Base-by-base conservation (phyloP, 2,797 vertebrate species). In the Phataginus tetradactyla region DNA sequence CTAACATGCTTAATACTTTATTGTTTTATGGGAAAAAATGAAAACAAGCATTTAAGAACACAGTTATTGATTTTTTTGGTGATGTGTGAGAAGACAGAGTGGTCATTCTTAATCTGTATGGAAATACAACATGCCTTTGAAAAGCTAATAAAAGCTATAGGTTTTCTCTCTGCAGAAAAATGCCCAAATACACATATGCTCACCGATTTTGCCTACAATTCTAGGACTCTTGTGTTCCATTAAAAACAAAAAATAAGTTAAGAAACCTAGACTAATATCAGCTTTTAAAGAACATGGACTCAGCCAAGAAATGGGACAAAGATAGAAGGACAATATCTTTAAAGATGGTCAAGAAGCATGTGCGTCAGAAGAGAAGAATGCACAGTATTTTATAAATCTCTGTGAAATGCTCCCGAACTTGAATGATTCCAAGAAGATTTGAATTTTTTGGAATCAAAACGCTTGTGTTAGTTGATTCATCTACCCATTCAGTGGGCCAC, bases 181-280 rank as follows among this genome's bases (percentile, higher is more conserved):
- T 51, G 20, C 32, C 37, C 14, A 81, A 78, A 79, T 69, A 51
- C 9, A 77, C 12, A 75, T 63, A 49, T n/a, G 37, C 20, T 27
- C 32, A 93, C 3, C 49, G 71, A 21, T 68, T 66, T 92, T 72
- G 42, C 51, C 15, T 90, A 34, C 1, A 74, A 11, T 83, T 42
- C 87, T 25, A 94, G 29, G 39, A 69, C 7, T 89, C 18, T 90
- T 53, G 20, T 18, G 10, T 74, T 89, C 79, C 29, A 61, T 66
- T 34, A 23, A 25, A 83, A 59, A 89, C 59, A 80, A 90, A n/a
- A 91, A 97, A 51, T 51, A 23, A 32, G 72, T 85, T 68, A 77
- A 64, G 45, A 92, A 97, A 69, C 39, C 32, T 83, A 37, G 13
- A 4, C 37, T 77, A 75, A 91, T 27, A 23, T 68, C 8, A n/a